phyloP scores from a whole-genome alignment of 2,113 vertebrate genomes.

The Regulus satrapa region DNA sequence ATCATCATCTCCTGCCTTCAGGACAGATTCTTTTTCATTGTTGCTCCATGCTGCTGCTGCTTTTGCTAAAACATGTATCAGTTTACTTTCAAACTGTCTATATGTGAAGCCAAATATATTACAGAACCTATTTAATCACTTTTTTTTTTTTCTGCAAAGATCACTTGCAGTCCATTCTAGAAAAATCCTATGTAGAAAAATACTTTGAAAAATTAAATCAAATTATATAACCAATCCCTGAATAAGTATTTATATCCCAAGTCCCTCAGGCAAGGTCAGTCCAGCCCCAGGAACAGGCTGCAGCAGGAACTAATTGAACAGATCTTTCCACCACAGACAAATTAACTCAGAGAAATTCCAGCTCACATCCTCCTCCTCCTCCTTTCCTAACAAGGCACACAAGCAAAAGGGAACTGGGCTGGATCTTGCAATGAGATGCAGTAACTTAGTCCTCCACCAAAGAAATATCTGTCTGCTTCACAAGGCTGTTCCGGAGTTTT shows the following conservation, averaged over 20 bases:
- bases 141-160: neutral
- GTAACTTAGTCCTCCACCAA: neutral
- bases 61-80: neutral
- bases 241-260: neutral
- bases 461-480: neutral
- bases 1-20: neutral
- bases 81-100: neutral
- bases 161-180: neutral
- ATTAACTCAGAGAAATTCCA: neutral
- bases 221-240: neutral
- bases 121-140: neutral
- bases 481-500: neutral
- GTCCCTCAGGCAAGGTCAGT: neutral
- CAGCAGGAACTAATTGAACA: neutral
- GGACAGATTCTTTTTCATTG: no score
- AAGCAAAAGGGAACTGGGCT: neutral
- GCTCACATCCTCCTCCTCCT: neutral
- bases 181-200: neutral
- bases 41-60: neutral
- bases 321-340: neutral
- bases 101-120: neutral
- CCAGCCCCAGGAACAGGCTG: neutral
- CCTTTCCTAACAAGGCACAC: neutral
- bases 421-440: neutral
- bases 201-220: neutral